Percentiles rank a stretch among this genome's conserved stretches.
These are phyloP conservation scores for Psophia crepitans DNA, from an alignment of 2,113 vertebrate species.

Conservation along the genomic window DNA sequence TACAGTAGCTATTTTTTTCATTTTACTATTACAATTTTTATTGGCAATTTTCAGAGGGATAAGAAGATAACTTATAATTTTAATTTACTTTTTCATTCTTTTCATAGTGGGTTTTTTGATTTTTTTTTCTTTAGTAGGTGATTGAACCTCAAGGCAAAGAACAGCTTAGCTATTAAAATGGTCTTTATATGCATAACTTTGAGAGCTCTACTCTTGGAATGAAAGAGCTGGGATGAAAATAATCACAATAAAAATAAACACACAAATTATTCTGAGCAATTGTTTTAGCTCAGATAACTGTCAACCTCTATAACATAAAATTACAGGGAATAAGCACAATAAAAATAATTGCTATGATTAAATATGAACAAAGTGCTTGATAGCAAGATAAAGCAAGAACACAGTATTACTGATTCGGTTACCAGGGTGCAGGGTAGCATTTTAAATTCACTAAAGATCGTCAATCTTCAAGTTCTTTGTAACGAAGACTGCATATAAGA, in stretches of 20 bases:
- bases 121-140: not conserved
- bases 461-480: not conserved
- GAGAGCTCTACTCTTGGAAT: not conserved
- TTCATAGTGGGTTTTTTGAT: not conserved
- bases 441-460: not conserved
- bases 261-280: not conserved
- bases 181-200: not conserved
- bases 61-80: not conserved
- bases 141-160: not conserved
- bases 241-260: constrained; percentile 14
- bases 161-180: not conserved
- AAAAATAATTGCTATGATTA: constrained; percentile 38
- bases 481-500: not conserved
- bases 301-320: not conserved
- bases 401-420: not conserved
- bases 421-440: not conserved
- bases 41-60: not conserved
- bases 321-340: not conserved
- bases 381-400: not conserved
- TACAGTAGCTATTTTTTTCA: not conserved
- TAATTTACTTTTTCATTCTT: not conserved
- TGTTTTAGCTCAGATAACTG: constrained; percentile 45
- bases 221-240: not conserved
- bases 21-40: not conserved
- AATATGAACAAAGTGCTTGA: not conserved